Evolutionary conservation across 2,888 invertebrate genomes (phyloP).

Genomic region (Pachycephus smyrnensis): DNA sequence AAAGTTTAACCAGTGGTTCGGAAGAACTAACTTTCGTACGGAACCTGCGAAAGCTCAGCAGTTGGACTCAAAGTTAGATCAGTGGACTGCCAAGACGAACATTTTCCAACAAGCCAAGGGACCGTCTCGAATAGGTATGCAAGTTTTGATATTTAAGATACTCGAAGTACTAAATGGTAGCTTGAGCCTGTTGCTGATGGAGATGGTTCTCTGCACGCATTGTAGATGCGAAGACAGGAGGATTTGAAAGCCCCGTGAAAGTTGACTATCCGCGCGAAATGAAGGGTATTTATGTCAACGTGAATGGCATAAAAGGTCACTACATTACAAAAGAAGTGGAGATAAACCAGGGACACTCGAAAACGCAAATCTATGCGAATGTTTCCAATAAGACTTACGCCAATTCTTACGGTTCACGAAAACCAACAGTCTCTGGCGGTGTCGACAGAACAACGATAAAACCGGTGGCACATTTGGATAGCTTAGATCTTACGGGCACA

Average conservation of each 20-base stretch:
- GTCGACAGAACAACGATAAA: background rate
- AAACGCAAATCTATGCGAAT: slow-evolving; percentile 34
- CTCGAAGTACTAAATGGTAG: background rate
- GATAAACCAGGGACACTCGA: slow-evolving; percentile 52
- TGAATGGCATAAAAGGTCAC: slow-evolving; percentile 45
- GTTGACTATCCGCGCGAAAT: background rate
- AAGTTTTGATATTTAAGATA: background rate
- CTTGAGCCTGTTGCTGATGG: background rate
- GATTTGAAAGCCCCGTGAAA: background rate
- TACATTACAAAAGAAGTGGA: slow-evolving; percentile 46
- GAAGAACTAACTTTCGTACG: background rate
- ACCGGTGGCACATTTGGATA: background rate
- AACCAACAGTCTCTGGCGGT: background rate
- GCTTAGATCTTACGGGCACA: background rate
- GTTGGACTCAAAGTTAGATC: slow-evolving; percentile 39
- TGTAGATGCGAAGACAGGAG: background rate
- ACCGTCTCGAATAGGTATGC: slow-evolving; percentile 32
- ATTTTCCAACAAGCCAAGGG: slow-evolving; percentile 32
- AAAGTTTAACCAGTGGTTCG: background rate
- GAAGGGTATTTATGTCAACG: slow-evolving; percentile 41
- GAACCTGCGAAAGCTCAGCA: background rate
- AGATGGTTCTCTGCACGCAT: background rate
- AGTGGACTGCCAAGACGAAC: slow-evolving; percentile 44
- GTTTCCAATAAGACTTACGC: background rate
- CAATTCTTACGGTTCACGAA: slow-evolving; percentile 17